Percentiles rank a stretch among this genome's conserved stretches.
Conservation (phyloP, 2,113 vertebrate genomes). For the Cyrtonyx montezumae region DNA sequence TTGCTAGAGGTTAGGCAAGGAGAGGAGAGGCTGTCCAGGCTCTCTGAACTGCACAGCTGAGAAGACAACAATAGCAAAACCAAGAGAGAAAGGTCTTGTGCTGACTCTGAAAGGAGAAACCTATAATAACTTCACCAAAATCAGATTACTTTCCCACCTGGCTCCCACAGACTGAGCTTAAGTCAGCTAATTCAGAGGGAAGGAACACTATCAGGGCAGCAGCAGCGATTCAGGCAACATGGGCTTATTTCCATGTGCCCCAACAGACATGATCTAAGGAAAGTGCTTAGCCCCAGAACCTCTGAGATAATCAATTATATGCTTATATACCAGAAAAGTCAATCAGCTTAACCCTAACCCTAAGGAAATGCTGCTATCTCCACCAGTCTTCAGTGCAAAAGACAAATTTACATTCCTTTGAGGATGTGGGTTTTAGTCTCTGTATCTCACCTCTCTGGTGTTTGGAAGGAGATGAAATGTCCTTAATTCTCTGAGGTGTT, state of each 20-base stretch:
- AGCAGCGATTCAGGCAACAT: background rate
- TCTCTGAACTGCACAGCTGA: background rate
- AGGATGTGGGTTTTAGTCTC: slow-evolving; percentile 31
- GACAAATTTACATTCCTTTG: slow-evolving; percentile 47
- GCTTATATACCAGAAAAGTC: slow-evolving; percentile 51
- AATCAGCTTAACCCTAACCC: slow-evolving; percentile 52
- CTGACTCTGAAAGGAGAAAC: background rate
- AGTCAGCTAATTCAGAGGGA: background rate
- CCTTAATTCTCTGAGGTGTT: slow-evolving; percentile 19
- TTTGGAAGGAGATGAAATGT: slow-evolving; percentile 24
- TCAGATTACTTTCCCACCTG: background rate
- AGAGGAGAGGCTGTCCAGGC: background rate
- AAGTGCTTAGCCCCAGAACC: background rate
- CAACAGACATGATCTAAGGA: background rate
- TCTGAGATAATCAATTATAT: slow-evolving; percentile 55
- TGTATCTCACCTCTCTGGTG: background rate
- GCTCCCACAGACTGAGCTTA: background rate
- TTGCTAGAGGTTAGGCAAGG: slow-evolving; percentile 26
- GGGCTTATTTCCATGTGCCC: background rate
- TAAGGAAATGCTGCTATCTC: slow-evolving; percentile 42
- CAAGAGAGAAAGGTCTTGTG: background rate
- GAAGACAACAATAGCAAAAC: background rate
- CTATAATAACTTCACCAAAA: background rate
- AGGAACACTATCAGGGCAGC: background rate
- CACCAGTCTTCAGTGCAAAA: slow-evolving; percentile 32